Evolutionary conservation across 2,113 vertebrate species (phyloP), one percentile per base, ranked within the genome.

Genomic region (Ardeotis arabs): DNA sequence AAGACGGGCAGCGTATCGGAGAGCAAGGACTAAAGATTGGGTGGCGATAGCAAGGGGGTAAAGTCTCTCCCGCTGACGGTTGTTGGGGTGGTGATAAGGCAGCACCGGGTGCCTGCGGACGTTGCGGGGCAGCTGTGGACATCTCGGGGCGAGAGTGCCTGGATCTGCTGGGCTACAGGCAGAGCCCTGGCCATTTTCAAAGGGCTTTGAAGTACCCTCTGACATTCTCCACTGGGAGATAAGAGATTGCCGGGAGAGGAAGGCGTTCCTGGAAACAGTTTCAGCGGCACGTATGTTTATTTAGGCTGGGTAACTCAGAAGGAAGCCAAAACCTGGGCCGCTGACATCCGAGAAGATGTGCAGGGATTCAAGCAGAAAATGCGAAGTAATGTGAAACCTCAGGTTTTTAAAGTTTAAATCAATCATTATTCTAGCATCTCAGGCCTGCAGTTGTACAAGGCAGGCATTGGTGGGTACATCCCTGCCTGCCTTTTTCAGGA

Each of bases 171-270:
- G 80, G 84, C 77, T 91, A 60, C 89, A 95, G 87, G 90, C 88
- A 86, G 87, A 95, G 92, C 67, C 87, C 96, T 97, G 95, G 96
- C 87, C 87, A 53, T 95, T 97, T 96, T 97, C 97, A 97, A 95
- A 96, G 89, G 92, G 84, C 96, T 97, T 97, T 97, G 97, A 97
- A 97, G 96, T 96, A 84, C 60, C 70, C 83, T 83, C 60, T 89
- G 91, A 94, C 95, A 95, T 89, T 95, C 96, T 96, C 49, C 92
- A 85, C 39, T 7, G 28, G n/a, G 68, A 97, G 97, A 97, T 97
- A 97, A 97, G 92, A 80, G 83, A 41, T 84, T 94, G 80, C 67
- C 73, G 83, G 88, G 91, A 81, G 77, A 97, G 86, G 94, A 94
- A 95, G 93, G 87, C 13, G 33, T 95, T 96, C 95, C 93, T 96